Evolutionary conservation across 2,113 vertebrate genomes (phyloP), one percentile per base, ranked within the genome.

Genomic region (Felis chaus): DNA sequence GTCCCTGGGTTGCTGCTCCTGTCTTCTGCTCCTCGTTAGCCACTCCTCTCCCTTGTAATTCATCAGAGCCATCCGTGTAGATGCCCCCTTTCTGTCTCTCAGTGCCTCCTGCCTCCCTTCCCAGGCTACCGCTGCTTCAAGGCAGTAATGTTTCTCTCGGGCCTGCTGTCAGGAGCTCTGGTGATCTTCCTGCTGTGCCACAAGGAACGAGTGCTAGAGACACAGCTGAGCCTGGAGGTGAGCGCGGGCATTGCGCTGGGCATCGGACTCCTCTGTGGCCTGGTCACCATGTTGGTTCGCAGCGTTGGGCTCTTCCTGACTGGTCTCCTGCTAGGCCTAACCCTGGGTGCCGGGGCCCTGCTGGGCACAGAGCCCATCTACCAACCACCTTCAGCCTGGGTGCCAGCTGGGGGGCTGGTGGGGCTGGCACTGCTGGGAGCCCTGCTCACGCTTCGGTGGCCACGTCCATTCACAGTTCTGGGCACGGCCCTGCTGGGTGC

Each of bases 221-320:
- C 99, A 2, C 99, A 99, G 98, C 98, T 99, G 98, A 99, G 99
- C 94, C 98, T 99, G 93, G 99, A 99, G 98, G 99, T 99, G 97
- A 99, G 99, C 78, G 99, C 99, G 0, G 99, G 99, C 66, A 99
- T 99, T 68, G 99, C 99, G 31, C 99, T 99, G 31, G 99, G 99
- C 89, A 99, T 99, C 12, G 99, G 99, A 80, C 98, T 99, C 94
- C 99, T 99, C 86, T 99, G 99, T 1, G 99, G 99, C 33, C 98
- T 99, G 96, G 99, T 99, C 89, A 99, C 99, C 16, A 99, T 99
- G 99, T 98, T 99, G 93, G 99, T 99, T 96, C 99, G 99, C 89
- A 99, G 99, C 19, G 99, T 99, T 1, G 99, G 99, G 80, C 99
- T 99, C 97, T 99, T 99, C 98, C 99, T 99, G 99, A 99, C 99